Evolutionary conservation across 2,113 vertebrate genomes (phyloP).

Genomic region (Calonectris borealis): DNA sequence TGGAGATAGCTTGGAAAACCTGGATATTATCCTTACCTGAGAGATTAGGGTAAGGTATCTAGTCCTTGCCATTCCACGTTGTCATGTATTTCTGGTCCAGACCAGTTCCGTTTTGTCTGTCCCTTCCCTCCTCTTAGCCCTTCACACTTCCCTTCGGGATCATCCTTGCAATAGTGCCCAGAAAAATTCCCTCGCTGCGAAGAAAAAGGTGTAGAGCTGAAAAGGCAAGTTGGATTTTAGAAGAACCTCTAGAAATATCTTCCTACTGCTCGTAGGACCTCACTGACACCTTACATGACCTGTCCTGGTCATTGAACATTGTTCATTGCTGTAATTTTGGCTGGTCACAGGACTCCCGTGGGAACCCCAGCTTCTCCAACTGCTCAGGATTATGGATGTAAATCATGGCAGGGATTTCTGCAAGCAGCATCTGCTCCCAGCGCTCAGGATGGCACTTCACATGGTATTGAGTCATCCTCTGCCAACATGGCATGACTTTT

Average conservation of each 20-base stretch:
- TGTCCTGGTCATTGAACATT: neutral
- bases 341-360: neutral
- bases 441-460: neutral
- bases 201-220: neutral
- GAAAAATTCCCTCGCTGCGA: neutral
- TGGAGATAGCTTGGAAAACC: neutral
- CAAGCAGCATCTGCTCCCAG: neutral
- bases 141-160: neutral
- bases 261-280: fast-evolving
- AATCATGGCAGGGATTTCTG: neutral
- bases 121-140: neutral
- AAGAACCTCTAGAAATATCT: neutral
- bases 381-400: neutral
- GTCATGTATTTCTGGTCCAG: neutral
- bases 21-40: neutral
- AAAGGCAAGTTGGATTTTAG: neutral
- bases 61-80: neutral
- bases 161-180: neutral
- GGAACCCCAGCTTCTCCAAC: neutral
- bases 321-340: neutral
- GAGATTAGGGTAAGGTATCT: neutral
- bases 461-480: neutral
- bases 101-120: neutral
- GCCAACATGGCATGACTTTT: neutral
- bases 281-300: neutral